Evolutionary conservation across 2,113 vertebrate species (phyloP).

Genomic region (Sinocyclocheilus maitianheensis): DNA sequence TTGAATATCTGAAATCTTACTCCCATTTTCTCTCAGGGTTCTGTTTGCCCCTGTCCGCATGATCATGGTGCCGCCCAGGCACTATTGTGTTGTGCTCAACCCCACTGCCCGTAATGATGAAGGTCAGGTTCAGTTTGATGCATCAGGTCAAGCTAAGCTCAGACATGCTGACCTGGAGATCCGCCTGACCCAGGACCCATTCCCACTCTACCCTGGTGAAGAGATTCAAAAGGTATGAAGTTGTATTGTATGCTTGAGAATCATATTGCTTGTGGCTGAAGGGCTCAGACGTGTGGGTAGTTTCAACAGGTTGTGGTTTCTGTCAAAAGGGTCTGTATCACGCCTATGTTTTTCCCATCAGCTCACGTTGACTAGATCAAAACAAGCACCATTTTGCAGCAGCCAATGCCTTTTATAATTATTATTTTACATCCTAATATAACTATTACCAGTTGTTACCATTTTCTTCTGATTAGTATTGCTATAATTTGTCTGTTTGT

Average conservation of each 20-base stretch:
- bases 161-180: conserved; percentile 88
- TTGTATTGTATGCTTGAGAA: neutral
- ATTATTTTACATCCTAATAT: no score
- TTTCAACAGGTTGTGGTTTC: neutral
- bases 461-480: no score
- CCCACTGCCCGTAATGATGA: conserved; percentile 74
- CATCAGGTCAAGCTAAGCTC: conserved; percentile 84
- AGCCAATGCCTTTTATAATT: no score
- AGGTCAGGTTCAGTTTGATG: conserved; percentile 70
- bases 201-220: conserved; percentile 78
- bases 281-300: neutral
- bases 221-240: conserved; percentile 70
- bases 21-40: conserved; percentile 66
- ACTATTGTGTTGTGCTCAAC: conserved; percentile 85
- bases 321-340: neutral
- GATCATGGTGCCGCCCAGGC: conserved; percentile 85
- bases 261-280: neutral
- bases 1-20: neutral
- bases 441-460: no score
- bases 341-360: neutral
- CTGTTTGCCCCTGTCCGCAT: conserved; percentile 79
- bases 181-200: conserved; percentile 84
- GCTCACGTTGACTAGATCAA: no score
- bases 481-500: no score
- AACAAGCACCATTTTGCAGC: no score